Percentiles rank a stretch among this genome's conserved stretches.
These are phyloP conservation scores for Amphipyra berbera DNA, from an alignment of 2,888 invertebrate species.

Conservation along the genomic window DNA sequence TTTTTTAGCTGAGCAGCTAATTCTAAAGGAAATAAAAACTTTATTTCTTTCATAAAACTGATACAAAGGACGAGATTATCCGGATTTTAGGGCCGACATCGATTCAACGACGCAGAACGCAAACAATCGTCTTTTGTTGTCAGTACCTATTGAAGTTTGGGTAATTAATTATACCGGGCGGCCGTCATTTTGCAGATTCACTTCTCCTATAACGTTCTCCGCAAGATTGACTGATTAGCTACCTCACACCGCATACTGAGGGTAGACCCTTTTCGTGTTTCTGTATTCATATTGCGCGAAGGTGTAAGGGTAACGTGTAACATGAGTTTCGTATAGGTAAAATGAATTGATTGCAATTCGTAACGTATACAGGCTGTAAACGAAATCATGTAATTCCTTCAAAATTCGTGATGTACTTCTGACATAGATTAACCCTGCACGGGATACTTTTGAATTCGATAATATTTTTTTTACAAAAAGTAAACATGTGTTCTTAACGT, in stretches of 20 bases:
- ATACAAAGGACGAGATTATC: constrained; percentile 86
- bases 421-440: too few relatives aligned
- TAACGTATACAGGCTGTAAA: too few relatives aligned
- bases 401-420: too few relatives aligned
- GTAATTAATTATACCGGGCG: constrained; percentile 84
- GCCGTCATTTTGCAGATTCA: constrained; percentile 84
- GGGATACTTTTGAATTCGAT: too few relatives aligned
- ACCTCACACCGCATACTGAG: constrained; percentile 55
- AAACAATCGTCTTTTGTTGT: constrained; percentile 87
- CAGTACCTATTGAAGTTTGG: constrained; percentile 82
- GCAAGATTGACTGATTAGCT: constrained; percentile 79
- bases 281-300: constrained; percentile 17
- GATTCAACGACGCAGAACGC: constrained; percentile 83
- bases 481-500: too few relatives aligned
- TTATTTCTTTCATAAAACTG: constrained; percentile 84
- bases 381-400: too few relatives aligned
- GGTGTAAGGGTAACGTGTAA: constrained; percentile 23
- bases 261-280: constrained; percentile 37
- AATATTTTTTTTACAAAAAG: too few relatives aligned
- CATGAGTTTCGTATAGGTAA: constrained; percentile 23
- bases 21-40: constrained; percentile 82
- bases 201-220: constrained; percentile 71
- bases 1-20: constrained; percentile 70
- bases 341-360: constrained; percentile 19
- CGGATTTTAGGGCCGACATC: constrained; percentile 83